Conservation (phyloP, 2,888 invertebrate genomes). For the Phlogophora meticulosa region DNA sequence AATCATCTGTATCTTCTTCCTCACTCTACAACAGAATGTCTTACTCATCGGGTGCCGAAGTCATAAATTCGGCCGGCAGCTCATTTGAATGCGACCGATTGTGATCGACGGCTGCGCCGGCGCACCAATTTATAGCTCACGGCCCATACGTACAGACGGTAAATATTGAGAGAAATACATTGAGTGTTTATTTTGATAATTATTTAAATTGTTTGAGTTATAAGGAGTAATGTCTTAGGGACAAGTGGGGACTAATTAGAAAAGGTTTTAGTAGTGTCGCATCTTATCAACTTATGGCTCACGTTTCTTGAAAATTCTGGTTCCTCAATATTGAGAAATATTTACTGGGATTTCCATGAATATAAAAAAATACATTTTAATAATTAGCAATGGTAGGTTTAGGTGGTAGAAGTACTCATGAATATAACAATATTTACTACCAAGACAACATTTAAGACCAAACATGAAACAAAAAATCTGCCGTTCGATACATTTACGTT, state of each 20-base stretch:
- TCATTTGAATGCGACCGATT: constrained; percentile 89
- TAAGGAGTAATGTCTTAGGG: constrained; percentile 17
- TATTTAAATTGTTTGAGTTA: constrained; percentile 46
- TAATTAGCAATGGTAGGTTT: too few species aligned
- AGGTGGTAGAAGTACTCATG: too few species aligned
- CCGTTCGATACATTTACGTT: too few species aligned
- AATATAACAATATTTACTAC: too few species aligned
- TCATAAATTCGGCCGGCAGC: constrained; percentile 85
- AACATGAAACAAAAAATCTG: too few species aligned
- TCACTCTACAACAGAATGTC: constrained; percentile 76
- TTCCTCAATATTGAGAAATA: background rate
- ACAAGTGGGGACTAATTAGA: constrained; percentile 15
- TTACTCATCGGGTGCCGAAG: constrained; percentile 82
- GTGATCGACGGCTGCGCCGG: constrained; percentile 85
- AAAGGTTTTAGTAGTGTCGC: background rate
- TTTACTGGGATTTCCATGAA: too few species aligned
- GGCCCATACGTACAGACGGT: constrained; percentile 59
- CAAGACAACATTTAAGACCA: too few species aligned
- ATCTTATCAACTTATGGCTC: background rate
- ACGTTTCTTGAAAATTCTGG: background rate
- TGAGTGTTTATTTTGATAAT: constrained; percentile 52
- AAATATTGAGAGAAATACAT: constrained; percentile 59
- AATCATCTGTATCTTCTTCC: background rate
- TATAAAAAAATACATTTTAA: too few species aligned
- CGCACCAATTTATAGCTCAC: constrained; percentile 74